A percentile compares a stretch with the other conserved stretches of the same genome.
Conservation (phyloP, 2,888 invertebrate genomes). For the Patella ulyssiponensis region DNA sequence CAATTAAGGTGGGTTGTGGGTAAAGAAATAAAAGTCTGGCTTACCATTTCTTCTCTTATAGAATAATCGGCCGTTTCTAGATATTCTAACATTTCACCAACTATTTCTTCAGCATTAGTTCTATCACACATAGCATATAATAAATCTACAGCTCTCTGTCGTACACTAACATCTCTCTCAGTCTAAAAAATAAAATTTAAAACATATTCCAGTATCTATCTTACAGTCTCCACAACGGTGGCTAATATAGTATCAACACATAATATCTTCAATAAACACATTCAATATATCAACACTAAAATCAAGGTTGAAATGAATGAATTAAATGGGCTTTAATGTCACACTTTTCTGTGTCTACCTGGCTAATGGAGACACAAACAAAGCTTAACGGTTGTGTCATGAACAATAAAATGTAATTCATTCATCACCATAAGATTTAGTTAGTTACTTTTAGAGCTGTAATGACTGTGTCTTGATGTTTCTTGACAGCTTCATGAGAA, state of each 20-base stretch:
- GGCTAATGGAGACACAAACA: too few relatives aligned
- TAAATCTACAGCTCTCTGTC: conserved; percentile 97
- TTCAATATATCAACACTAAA: too few relatives aligned
- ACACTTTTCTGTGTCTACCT: too few relatives aligned
- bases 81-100: conserved; percentile 99
- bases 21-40: conserved; percentile 18
- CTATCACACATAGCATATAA: conserved; percentile 99
- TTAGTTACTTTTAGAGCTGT: conserved; percentile 88
- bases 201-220: too few relatives aligned
- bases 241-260: too few relatives aligned
- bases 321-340: too few relatives aligned
- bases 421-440: not conserved
- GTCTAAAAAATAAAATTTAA: conserved; percentile 76
- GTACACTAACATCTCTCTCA: conserved; percentile 97
- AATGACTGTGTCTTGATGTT: conserved; percentile 99
- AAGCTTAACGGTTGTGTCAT: too few relatives aligned
- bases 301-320: too few relatives aligned
- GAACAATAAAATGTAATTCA: too few relatives aligned
- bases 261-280: too few relatives aligned
- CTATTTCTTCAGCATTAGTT: conserved; percentile 98
- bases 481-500: conserved; percentile 99
- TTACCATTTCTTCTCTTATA: conserved; percentile 98
- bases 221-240: too few relatives aligned
- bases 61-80: conserved; percentile 99
- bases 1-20: too few relatives aligned